Evolutionary conservation across 2,113 vertebrate genomes (phyloP).

Genomic region (Poicephalus meyeri): DNA sequence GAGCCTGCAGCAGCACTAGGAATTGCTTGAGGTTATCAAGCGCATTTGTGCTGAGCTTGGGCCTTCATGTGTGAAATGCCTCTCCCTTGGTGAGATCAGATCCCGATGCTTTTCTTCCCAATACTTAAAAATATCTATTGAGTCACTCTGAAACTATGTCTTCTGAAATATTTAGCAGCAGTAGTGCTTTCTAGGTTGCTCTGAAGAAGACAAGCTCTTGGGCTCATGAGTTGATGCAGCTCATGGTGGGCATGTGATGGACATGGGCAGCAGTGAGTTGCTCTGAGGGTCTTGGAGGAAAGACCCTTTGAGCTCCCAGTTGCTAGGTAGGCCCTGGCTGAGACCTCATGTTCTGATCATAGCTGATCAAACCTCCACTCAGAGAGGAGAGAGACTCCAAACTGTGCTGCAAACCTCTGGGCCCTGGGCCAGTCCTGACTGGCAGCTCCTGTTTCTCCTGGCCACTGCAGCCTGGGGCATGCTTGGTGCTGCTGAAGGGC

Average conservation of each 20-base stretch:
- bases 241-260: fast-evolving
- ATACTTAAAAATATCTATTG: neutral
- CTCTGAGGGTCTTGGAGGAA: neutral
- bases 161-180: neutral
- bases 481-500: neutral
- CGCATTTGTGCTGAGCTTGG: fast-evolving
- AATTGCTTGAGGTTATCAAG: neutral
- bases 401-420: neutral
- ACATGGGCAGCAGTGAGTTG: neutral
- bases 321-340: neutral
- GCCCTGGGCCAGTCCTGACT: neutral
- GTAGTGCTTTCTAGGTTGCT: neutral
- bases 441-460: neutral
- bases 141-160: neutral
- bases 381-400: neutral
- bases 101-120: neutral
- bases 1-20: neutral
- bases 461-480: neutral
- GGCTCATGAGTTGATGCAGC: neutral
- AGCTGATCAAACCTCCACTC: neutral
- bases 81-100: neutral
- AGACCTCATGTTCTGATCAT: neutral
- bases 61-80: too few species aligned
- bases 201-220: neutral
- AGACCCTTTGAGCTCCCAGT: neutral